Base-by-base conservation (phyloP, 2,888 invertebrate genomes). In the Scrobipalpa costella region DNA sequence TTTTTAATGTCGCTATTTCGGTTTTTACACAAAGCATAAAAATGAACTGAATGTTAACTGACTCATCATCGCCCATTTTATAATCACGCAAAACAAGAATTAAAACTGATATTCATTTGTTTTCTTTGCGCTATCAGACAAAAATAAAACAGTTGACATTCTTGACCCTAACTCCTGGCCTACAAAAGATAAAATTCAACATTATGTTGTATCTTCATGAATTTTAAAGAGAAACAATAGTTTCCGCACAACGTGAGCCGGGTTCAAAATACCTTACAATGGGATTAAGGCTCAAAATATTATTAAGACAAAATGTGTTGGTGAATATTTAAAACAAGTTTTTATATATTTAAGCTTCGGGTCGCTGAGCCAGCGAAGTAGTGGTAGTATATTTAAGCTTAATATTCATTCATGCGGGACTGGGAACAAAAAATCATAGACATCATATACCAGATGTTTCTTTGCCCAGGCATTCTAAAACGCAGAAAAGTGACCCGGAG, bases 161-260 rank as follows among this genome's bases (percentile, higher is more conserved):
- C 21, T 21, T 50, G 50, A 19, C 50, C 72, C 75, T 71, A 70
- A 72, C 67, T 75, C 44, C 11, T 27, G 13, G 59, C 44, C 44
- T 44, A 59, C 7, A n/a, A 27, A 33, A 49, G 60, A 60, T 47
- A 60, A 49, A 21, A 40, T 61, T 33, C 13, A 78, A 77, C 79
- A 77, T 76, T 75, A 73, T 70, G 69, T 66, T 63, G 68, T 76
- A 71, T 75, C 77, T 80, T 60, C 79, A 79, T 85, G 86, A 86
- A 87, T 87, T 82, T 84, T 81, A 84, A 86, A 83, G 80, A 63
- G 65, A 73, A 78, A 81, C 83, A 84, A 84, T 80, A 78, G 81
- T 76, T 78, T 79, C 74, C 73, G 77, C 74, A 63, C 72, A 75
- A 81, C 82, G 83, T 82, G 85, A 74, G 65, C 69, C 66, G 85